phyloP scores from a whole-genome alignment of 2,113 vertebrate species.

The Drymodes brunneopygia region DNA sequence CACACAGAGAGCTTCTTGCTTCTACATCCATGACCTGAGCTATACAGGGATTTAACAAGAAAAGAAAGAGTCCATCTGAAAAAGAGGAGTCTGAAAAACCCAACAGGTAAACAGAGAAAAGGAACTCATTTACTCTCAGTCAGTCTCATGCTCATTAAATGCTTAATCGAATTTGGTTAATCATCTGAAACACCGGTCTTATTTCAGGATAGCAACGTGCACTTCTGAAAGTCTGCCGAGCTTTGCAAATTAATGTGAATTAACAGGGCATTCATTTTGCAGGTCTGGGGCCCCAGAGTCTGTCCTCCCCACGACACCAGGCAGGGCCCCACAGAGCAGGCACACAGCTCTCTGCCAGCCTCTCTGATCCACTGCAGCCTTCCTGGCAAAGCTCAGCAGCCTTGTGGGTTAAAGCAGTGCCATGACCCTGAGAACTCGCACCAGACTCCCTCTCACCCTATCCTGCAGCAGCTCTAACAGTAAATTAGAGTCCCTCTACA shows the following conservation, averaged over 20 bases:
- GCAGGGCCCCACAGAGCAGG: not conserved
- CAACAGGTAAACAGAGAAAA: not conserved
- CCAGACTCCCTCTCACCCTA: not conserved
- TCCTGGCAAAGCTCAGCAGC: not conserved
- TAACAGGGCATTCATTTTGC: not conserved
- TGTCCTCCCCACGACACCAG: accelerated
- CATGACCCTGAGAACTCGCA: accelerated
- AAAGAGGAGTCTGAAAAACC: not conserved
- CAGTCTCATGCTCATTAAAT: not conserved
- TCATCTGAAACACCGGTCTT: not conserved
- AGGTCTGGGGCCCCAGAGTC: not conserved
- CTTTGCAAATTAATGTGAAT: not conserved
- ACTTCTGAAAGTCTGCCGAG: not conserved
- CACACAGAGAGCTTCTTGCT: not conserved
- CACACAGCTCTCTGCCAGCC: accelerated
- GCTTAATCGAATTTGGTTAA: not conserved
- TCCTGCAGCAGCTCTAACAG: not conserved
- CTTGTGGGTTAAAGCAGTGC: not conserved
- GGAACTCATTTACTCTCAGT: not conserved
- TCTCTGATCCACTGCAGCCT: not conserved
- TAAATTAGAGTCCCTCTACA: not conserved
- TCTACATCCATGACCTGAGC: not conserved
- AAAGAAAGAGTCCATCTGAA: not conserved
- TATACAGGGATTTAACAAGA: not conserved
- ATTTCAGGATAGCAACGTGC: not conserved